These are phyloP conservation scores for Limnephilus lunatus DNA, from an alignment of 2,888 invertebrate genomes.

Conservation along the genomic window DNA sequence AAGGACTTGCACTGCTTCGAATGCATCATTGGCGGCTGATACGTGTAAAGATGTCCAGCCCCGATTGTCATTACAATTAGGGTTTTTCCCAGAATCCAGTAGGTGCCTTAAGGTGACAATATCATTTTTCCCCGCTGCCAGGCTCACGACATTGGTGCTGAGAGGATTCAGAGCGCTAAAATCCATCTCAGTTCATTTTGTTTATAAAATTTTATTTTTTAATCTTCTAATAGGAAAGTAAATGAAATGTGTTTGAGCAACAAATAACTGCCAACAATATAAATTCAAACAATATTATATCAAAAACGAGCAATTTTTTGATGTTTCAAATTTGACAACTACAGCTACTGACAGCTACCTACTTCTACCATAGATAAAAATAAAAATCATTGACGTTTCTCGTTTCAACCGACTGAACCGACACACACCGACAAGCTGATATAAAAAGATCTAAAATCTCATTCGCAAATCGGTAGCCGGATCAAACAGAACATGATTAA, in stretches of 20 bases:
- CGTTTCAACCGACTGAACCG: too few species aligned
- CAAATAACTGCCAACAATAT: neutral
- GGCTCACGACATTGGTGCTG: conserved; percentile 73
- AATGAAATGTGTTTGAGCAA: neutral
- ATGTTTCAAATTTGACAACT: neutral
- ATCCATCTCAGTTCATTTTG: conserved; percentile 71
- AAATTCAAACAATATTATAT: neutral
- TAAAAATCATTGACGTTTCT: too few species aligned
- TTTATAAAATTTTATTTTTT: neutral
- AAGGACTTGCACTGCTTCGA: conserved; percentile 71
- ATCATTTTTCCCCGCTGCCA: conserved; percentile 74
- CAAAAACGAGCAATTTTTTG: neutral
- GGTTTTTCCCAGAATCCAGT: conserved; percentile 72
- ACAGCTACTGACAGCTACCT: neutral
- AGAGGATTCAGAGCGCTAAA: conserved; percentile 76
- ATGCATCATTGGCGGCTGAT: conserved; percentile 74
- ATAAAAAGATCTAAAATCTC: too few species aligned
- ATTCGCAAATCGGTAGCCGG: neutral
- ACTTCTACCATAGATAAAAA: neutral
- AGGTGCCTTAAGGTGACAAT: conserved; percentile 70
- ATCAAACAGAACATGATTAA: too few species aligned
- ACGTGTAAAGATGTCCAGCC: conserved; percentile 78
- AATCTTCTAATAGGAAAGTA: neutral
- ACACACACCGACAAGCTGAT: too few species aligned
- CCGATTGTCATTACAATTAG: conserved; percentile 75